These are phyloP conservation scores for Proteles cristata DNA, from an alignment of 2,113 vertebrate genomes.

Conservation along the genomic window DNA sequence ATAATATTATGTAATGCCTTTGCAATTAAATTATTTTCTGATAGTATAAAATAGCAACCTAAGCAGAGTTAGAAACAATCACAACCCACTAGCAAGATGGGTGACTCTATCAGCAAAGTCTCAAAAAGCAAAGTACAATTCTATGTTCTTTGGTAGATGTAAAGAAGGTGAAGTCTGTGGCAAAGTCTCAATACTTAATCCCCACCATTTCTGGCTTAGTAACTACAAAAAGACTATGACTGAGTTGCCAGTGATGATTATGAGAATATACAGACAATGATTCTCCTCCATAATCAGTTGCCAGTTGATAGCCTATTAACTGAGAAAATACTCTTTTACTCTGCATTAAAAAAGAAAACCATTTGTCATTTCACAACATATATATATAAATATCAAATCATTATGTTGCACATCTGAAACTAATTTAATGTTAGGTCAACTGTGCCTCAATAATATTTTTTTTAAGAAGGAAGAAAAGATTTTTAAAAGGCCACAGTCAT, in stretches of 20 bases:
- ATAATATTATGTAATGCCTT: background rate
- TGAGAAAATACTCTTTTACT: background rate
- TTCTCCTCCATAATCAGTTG: background rate
- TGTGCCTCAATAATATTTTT: background rate
- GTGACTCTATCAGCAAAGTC: background rate
- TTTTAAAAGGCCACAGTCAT: background rate
- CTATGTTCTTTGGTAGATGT: background rate
- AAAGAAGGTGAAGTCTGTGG: background rate
- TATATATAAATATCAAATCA: background rate
- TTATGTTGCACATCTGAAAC: background rate
- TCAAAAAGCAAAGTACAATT: background rate
- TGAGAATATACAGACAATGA: background rate
- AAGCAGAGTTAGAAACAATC: background rate
- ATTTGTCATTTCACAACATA: background rate
- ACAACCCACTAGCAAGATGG: background rate
- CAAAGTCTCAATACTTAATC: background rate
- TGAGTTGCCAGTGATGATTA: background rate
- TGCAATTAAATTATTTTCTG: background rate
- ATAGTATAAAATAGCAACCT: background rate
- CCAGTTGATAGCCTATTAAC: background rate
- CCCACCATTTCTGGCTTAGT: background rate
- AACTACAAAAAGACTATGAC: background rate
- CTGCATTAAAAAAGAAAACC: background rate
- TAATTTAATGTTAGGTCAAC: background rate
- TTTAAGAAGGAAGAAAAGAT: background rate